These are phyloP conservation scores for Drosophila mimica DNA, from an alignment of 2,888 invertebrate genomes.

Conservation along the genomic window DNA sequence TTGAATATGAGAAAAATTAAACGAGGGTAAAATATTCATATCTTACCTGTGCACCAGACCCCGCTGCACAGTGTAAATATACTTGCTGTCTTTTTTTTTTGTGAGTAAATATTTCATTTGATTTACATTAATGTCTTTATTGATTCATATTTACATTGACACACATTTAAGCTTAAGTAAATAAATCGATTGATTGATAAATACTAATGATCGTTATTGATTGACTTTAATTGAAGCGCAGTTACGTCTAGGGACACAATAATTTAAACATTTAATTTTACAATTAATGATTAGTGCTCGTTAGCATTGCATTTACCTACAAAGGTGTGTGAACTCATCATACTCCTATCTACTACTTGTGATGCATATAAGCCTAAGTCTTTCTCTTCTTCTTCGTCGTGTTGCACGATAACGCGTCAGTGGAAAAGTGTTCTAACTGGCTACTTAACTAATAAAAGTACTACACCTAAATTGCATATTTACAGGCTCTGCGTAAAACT, in stretches of 20 bases:
- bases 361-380: slow-evolving; percentile 40
- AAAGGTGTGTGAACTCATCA: slow-evolving; percentile 4
- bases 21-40: background rate
- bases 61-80: background rate
- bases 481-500: slow-evolving; percentile 53
- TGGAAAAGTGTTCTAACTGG: slow-evolving; percentile 68
- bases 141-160: slow-evolving; percentile 49
- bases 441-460: slow-evolving; percentile 27
- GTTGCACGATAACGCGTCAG: slow-evolving; percentile 66
- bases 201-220: slow-evolving; percentile 44
- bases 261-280: slow-evolving; percentile 62
- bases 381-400: slow-evolving; percentile 23
- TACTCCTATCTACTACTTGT: slow-evolving; percentile 20
- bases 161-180: slow-evolving; percentile 40
- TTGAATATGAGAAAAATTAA: background rate
- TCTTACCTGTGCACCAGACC: background rate
- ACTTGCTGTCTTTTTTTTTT: background rate
- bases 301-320: slow-evolving; percentile 53
- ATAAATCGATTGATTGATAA: slow-evolving; percentile 26
- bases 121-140: slow-evolving; percentile 36
- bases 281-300: slow-evolving; percentile 73
- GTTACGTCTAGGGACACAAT: slow-evolving; percentile 52
- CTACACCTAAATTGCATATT: slow-evolving; percentile 54
- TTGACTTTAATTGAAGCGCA: slow-evolving; percentile 47
- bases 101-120: background rate